phyloP scores from a whole-genome alignment of 2,797 vertebrate species.

The Rhinatrema bivittatum region DNA sequence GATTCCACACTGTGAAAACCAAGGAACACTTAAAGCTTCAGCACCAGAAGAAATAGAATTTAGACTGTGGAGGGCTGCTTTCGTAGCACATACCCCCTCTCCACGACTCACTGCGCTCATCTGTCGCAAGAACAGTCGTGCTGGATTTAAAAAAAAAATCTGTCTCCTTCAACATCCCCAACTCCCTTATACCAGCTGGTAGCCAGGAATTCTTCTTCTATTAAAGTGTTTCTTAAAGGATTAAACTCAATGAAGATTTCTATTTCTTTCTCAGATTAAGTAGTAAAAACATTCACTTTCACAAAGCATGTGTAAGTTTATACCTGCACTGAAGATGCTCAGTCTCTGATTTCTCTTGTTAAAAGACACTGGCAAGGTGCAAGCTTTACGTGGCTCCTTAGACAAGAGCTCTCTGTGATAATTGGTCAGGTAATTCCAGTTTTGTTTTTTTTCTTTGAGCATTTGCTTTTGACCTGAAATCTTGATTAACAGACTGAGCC shows the following conservation, averaged over 20 bases:
- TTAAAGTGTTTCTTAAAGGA: no score
- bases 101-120: slow-evolving; percentile 34
- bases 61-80: slow-evolving; percentile 49
- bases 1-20: slow-evolving; percentile 20
- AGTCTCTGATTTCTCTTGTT: slow-evolving; percentile 5
- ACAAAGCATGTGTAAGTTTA: not conserved
- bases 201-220: no score
- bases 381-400: slow-evolving; percentile 11
- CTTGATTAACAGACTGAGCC: no score
- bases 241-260: no score
- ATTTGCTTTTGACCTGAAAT: slow-evolving; percentile 24
- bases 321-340: slow-evolving; percentile 5
- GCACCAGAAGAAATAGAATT: slow-evolving; percentile 73
- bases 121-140: slow-evolving; percentile 42
- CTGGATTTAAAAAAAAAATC: slow-evolving; percentile 14
- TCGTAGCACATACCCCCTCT: no score
- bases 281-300: slow-evolving; percentile 16
- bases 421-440: slow-evolving; percentile 2
- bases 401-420: slow-evolving; percentile 10
- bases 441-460: not conserved
- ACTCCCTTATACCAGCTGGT: no score
- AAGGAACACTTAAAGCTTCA: slow-evolving; percentile 66
- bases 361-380: slow-evolving; percentile 8
- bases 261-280: slow-evolving; percentile 23
- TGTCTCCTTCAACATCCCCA: slow-evolving; percentile 20